A percentile compares a stretch with the other conserved stretches of the same genome.
These are phyloP conservation scores for Sturnus vulgaris DNA, from an alignment of 2,113 vertebrate species.

Conservation along the genomic window DNA sequence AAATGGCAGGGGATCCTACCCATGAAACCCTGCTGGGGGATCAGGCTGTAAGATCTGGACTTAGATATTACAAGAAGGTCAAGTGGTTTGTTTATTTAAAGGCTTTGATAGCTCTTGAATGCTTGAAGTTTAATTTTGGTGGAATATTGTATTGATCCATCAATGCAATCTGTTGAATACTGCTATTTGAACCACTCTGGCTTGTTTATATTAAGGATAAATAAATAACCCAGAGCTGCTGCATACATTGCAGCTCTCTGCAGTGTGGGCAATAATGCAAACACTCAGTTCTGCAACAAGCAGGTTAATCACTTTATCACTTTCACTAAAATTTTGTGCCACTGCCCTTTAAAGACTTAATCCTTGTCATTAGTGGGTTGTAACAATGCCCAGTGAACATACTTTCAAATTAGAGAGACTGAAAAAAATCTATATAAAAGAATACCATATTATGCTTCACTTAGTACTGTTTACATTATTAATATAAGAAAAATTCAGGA, in stretches of 20 bases:
- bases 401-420: not conserved
- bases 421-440: not conserved
- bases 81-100: not conserved
- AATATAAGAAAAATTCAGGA: not conserved
- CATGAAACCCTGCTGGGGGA: not conserved
- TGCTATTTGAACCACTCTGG: not conserved
- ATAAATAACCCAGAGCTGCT: conserved; percentile 4
- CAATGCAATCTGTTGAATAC: not conserved
- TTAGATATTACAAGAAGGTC: not conserved
- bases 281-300: not conserved
- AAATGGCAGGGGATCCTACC: not conserved
- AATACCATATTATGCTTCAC: not conserved
- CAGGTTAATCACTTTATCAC: not conserved
- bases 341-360: not conserved
- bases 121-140: not conserved
- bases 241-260: not conserved
- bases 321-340: conserved; percentile 21
- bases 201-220: not conserved
- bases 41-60: not conserved
- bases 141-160: not conserved
- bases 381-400: not conserved
- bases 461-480: not conserved
- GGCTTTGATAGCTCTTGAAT: not conserved
- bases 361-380: not conserved
- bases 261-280: not conserved